Evolutionary conservation across 2,888 invertebrate species (phyloP).

Genomic region (Amaurobius ferox): DNA sequence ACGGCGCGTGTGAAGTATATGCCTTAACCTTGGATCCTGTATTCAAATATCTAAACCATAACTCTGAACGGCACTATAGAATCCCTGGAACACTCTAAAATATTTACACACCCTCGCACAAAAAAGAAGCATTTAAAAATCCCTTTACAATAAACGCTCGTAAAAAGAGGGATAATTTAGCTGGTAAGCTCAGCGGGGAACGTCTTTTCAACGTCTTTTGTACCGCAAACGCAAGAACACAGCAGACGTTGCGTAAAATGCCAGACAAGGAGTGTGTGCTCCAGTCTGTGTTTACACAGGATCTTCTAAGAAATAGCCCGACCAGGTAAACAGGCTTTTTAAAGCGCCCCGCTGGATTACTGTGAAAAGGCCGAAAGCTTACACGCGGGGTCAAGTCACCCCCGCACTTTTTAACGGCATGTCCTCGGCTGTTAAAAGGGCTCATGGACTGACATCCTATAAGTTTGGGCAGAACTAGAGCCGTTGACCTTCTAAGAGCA

Average conservation of each 20-base stretch:
- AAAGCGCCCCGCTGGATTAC: slow-evolving; percentile 22
- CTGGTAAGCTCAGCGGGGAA: neutral
- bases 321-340: slow-evolving; percentile 60
- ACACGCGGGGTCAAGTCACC: slow-evolving; percentile 55
- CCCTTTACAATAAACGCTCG: neutral
- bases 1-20: neutral
- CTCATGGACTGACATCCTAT: too few species aligned
- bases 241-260: neutral
- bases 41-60: neutral
- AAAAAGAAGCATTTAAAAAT: neutral
- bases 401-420: slow-evolving; percentile 56
- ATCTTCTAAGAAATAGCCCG: slow-evolving; percentile 47
- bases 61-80: neutral
- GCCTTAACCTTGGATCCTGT: neutral
- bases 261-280: slow-evolving; percentile 24
- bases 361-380: slow-evolving; percentile 20
- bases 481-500: neutral
- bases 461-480: too few species aligned
- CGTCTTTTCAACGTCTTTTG: neutral
- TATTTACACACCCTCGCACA: neutral
- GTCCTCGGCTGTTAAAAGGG: slow-evolving; percentile 38
- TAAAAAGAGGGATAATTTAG: neutral
- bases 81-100: neutral
- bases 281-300: slow-evolving; percentile 52
- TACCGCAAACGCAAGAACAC: neutral